phyloP scores from a whole-genome alignment of 2,888 invertebrate species.

The Cenopis cana region DNA sequence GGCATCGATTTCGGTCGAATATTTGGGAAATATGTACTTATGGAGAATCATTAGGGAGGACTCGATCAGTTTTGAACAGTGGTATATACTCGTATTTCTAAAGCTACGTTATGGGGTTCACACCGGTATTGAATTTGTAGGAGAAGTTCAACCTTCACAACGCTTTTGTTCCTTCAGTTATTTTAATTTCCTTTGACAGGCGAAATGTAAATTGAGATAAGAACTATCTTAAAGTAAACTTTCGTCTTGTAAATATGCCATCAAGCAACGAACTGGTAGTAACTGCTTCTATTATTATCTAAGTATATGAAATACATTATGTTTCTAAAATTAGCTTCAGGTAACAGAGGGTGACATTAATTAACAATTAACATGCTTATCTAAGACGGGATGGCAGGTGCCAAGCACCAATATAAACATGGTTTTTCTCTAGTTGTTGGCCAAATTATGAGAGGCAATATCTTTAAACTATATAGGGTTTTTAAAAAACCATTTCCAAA shows the following conservation, averaged over 20 bases:
- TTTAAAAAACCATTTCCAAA: no score
- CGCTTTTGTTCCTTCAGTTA: neutral
- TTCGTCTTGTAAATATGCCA: constrained; percentile 3
- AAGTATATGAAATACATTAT: constrained; percentile 21
- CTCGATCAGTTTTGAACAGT: constrained; percentile 6
- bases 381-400: constrained; percentile 12
- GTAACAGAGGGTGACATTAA: constrained; percentile 42
- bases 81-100: neutral
- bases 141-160: neutral
- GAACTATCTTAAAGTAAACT: constrained; percentile 20
- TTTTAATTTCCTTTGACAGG: neutral
- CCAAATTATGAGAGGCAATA: no score
- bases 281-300: constrained; percentile 3
- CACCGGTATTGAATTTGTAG: neutral
- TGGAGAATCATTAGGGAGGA: neutral
- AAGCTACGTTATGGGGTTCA: constrained; percentile 28
- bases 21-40: neutral
- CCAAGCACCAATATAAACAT: no score
- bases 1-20: neutral
- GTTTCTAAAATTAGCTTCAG: constrained; percentile 34
- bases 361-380: constrained; percentile 34
- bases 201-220: constrained; percentile 18
- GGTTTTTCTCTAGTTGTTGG: no score
- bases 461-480: no score
- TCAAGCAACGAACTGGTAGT: neutral